phyloP scores from a whole-genome alignment of 2,797 vertebrate species.

The Xenopus petersii region DNA sequence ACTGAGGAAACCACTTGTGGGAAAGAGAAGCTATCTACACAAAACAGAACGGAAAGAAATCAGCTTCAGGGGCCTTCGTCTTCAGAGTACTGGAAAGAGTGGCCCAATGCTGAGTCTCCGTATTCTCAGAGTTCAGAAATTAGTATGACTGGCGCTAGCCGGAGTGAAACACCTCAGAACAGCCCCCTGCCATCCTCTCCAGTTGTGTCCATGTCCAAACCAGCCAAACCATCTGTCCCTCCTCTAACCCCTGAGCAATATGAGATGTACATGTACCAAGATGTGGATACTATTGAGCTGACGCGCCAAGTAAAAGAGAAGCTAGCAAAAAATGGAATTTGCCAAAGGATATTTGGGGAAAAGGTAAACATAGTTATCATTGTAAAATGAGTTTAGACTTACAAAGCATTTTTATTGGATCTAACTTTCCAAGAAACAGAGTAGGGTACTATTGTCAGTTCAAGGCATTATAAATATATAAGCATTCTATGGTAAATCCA shows the following conservation, averaged over 20 bases:
- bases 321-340: slow-evolving; percentile 89
- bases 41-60: slow-evolving; percentile 67
- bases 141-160: slow-evolving; percentile 75
- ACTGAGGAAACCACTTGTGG: slow-evolving; percentile 70
- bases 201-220: slow-evolving; percentile 74
- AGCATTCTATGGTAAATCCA: no score
- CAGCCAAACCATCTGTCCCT: slow-evolving; percentile 75
- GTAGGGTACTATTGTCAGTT: neutral
- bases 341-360: slow-evolving; percentile 87
- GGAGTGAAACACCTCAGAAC: slow-evolving; percentile 80
- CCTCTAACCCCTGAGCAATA: slow-evolving; percentile 87
- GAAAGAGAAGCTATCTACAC: slow-evolving; percentile 68
- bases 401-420: slow-evolving; percentile 23
- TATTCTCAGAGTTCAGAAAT: slow-evolving; percentile 82
- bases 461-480: no score
- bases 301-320: slow-evolving; percentile 89
- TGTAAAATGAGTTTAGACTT: slow-evolving; percentile 12
- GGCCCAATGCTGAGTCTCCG: slow-evolving; percentile 81
- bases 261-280: slow-evolving; percentile 90
- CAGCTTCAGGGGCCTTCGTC: slow-evolving; percentile 70
- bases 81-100: slow-evolving; percentile 85
- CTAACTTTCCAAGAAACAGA: slow-evolving; percentile 31
- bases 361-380: slow-evolving; percentile 69
- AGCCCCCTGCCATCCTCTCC: slow-evolving; percentile 81
- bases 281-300: slow-evolving; percentile 86